Percentiles rank a stretch among this genome's conserved stretches.
Evolutionary conservation across 1,140 invertebrate species (phyloP).

Genomic region (Episyrphus balteatus): DNA sequence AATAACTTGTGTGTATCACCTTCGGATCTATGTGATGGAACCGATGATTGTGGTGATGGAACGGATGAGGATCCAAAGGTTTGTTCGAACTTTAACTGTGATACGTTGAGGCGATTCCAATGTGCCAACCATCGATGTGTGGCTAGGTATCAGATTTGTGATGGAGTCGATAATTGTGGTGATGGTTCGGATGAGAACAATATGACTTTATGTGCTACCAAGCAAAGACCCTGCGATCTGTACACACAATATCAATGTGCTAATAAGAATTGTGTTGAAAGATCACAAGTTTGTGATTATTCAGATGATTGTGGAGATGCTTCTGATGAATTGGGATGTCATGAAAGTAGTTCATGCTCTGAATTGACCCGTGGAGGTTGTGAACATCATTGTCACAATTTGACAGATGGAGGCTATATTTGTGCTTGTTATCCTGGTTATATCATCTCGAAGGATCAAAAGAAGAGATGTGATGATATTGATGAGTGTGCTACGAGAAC

Average conservation of each 20-base stretch:
- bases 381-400: constrained; percentile 80
- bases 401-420: constrained; percentile 74
- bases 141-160: constrained; percentile 58
- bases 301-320: constrained; percentile 50
- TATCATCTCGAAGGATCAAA: constrained; percentile 61
- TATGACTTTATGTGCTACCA: constrained; percentile 70
- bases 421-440: constrained; percentile 81
- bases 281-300: constrained; percentile 67
- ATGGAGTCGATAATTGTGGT: constrained; percentile 74
- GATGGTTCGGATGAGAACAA: constrained; percentile 91
- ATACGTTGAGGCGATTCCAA: constrained; percentile 68
- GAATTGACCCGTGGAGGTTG: constrained; percentile 71
- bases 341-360: constrained; percentile 61
- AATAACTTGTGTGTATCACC: constrained; percentile 84
- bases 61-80: constrained; percentile 74
- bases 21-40: constrained; percentile 72
- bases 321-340: constrained; percentile 85
- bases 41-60: constrained; percentile 81
- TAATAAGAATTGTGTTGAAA: constrained; percentile 81
- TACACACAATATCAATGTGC: constrained; percentile 75
- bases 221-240: constrained; percentile 59
- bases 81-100: constrained; percentile 75
- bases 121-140: constrained; percentile 84
- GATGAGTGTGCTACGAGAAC: constrained; percentile 76
- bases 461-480: constrained; percentile 74